A percentile compares a stretch with the other conserved stretches of the same genome.
Conservation (phyloP, 2,888 invertebrate genomes). For the Standfussiana lucernea region DNA sequence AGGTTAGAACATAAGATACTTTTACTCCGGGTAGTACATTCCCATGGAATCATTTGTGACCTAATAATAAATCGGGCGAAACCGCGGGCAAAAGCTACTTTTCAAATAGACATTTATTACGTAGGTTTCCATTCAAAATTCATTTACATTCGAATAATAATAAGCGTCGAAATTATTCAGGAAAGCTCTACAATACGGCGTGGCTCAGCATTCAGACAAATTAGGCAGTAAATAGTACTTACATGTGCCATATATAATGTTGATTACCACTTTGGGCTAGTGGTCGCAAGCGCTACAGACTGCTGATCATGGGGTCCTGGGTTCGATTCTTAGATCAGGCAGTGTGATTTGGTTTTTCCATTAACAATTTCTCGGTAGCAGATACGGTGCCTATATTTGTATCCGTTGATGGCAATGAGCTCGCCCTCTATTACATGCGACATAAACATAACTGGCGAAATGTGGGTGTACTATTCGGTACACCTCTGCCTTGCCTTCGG, state of each 20-base stretch:
- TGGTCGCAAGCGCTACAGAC: no score
- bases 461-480: neutral
- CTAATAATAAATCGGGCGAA: no score
- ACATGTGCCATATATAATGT: no score
- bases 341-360: neutral
- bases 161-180: slow-evolving; percentile 5
- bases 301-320: no score
- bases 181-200: neutral
- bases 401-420: neutral
- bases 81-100: neutral
- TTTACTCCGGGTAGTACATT: neutral
- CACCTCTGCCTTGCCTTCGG: neutral
- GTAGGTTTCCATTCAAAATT: neutral
- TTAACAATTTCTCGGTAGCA: neutral
- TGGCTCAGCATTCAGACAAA: neutral
- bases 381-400: neutral
- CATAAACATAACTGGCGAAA: neutral
- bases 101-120: neutral
- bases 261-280: no score
- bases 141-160: neutral
- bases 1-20: neutral
- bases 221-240: neutral
- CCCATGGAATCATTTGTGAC: neutral
- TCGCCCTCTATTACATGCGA: neutral
- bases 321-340: neutral